phyloP scores from a whole-genome alignment of 2,113 vertebrate genomes.

The Phoxinus phoxinus region DNA sequence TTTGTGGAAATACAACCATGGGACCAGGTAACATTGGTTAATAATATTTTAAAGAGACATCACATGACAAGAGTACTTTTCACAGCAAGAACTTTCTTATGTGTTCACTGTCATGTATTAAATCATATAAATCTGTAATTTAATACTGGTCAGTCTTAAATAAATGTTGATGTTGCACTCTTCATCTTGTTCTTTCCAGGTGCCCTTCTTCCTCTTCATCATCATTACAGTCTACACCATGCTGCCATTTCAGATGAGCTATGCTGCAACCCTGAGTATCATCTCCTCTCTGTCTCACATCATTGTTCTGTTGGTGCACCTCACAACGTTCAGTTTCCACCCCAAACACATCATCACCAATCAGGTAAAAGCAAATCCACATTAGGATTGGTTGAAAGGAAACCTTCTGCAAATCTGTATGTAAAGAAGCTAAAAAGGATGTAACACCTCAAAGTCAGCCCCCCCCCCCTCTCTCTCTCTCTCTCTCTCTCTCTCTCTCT shows the following conservation, averaged over 20 bases:
- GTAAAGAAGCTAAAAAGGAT: conserved; percentile 23
- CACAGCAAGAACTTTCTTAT: neutral
- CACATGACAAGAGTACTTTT: neutral
- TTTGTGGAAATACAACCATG: conserved; percentile 68
- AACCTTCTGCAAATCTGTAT: neutral
- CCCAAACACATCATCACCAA: conserved; percentile 49
- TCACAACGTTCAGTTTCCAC: conserved; percentile 45
- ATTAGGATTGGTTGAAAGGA: neutral
- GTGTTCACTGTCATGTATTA: neutral
- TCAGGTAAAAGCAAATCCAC: conserved; percentile 76
- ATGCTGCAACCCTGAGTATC: conserved; percentile 80
- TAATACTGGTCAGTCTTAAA: neutral
- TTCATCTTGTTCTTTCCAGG: conserved; percentile 70
- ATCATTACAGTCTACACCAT: conserved; percentile 94
- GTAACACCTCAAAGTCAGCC: conserved; percentile 4
- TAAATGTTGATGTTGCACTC: conserved; percentile 1
- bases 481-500: conserved; percentile 31
- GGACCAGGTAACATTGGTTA: conserved; percentile 93
- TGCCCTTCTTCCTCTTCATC: conserved; percentile 94
- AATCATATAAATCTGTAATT: neutral
- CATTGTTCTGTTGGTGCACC: conserved; percentile 73
- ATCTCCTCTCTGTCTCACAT: conserved; percentile 87
- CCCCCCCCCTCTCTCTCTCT: too few relatives aligned
- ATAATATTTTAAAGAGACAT: neutral
- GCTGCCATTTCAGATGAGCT: conserved; percentile 87